Evolutionary conservation across 2,888 invertebrate species (phyloP), one percentile per base, ranked within the genome.

Genomic region (Chironomus tentans): DNA sequence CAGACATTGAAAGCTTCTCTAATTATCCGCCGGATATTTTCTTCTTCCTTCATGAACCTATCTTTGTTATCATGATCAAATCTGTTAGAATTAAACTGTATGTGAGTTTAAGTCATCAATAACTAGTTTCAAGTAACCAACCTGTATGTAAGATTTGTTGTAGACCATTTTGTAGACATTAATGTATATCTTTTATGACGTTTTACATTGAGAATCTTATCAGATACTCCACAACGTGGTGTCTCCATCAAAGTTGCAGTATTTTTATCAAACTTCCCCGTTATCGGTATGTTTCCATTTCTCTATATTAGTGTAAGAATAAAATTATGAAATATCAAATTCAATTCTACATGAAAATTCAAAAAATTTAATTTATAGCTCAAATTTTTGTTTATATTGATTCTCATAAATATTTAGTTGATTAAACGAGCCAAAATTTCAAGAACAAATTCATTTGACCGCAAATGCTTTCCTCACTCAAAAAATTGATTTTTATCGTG

Each of bases 141-240:
- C 74, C 46, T 47, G 48, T 68, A 74, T 6, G 48, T 68, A 4
- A 74, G 38, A 38, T 48, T 5, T 48, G 46, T 15, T 3, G 13
- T 18, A 68, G 47, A 18, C 74, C 74, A 74, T 61, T 74, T 74
- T 2, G 65, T n/a, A 4, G 47, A 47, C 22, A 74, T 28, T 38
- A 74, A 48, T 4, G 46, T 48, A 24, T 65, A 74, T 48, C 74
- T 13, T n/a, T 74, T 74, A 21, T 74, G 65, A 46, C 74, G 65
- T 2, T 5, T 21, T 48, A 24, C 18, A 62, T 7, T 18, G 2
- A 22, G 0, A 10, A 10, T 65, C 21, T 22, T 65, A 65, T 65
- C 65, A 21, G 65, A 21, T 2, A 65, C 65, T 10, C 65, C 65
- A 24, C 65, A 65, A 21, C 65, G 18, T 2, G 21, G 18, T 5